Evolutionary conservation across 2,113 vertebrate species (phyloP).

Genomic region (Larimichthys polyactis): DNA sequence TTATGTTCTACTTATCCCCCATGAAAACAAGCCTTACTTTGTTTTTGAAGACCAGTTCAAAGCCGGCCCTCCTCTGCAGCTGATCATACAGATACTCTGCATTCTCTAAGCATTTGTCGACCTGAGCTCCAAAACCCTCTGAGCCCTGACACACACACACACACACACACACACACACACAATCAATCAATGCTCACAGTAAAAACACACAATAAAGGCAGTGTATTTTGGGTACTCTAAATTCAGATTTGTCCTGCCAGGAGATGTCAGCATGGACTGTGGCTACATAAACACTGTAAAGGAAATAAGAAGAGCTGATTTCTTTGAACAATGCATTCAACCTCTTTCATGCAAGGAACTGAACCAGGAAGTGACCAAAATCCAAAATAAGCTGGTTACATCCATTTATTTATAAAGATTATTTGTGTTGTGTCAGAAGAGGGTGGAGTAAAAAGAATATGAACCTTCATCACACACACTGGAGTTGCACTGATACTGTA

Average conservation of each 20-base stretch:
- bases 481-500: neutral
- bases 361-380: no score
- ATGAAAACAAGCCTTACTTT: conserved; percentile 61
- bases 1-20: neutral
- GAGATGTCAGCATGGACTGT: no score
- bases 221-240: no score
- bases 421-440: no score
- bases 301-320: neutral
- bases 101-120: conserved; percentile 82
- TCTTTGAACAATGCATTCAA: neutral
- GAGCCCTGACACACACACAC: conserved; percentile 70
- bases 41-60: conserved; percentile 79
- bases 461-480: neutral
- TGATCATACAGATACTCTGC: conserved; percentile 81
- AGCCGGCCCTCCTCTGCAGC: conserved; percentile 80
- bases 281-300: no score
- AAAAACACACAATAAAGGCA: no score
- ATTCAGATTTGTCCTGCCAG: no score
- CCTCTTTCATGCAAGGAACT: no score
- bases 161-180: neutral
- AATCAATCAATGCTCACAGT: neutral
- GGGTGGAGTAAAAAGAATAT: neutral
- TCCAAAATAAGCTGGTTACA: no score
- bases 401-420: no score
- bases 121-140: conserved; percentile 79